These are phyloP conservation scores for Amphimallon solstitiale DNA, from an alignment of 2,888 invertebrate genomes.

Conservation along the genomic window DNA sequence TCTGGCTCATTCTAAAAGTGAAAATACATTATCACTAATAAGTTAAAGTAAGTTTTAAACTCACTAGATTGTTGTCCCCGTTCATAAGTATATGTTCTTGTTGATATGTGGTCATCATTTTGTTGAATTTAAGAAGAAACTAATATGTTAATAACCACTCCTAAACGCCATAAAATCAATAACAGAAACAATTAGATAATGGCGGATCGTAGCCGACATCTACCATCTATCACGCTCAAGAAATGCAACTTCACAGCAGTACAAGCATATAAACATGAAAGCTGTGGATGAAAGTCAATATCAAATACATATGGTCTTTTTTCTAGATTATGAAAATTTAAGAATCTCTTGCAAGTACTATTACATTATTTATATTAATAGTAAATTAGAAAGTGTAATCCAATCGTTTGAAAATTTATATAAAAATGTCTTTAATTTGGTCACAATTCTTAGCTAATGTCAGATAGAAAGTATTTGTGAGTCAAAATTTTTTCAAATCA, in stretches of 20 bases:
- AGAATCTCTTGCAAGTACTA: too few species aligned
- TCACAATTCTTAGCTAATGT: too few species aligned
- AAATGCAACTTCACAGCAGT: background rate
- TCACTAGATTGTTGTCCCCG: conserved; percentile 43
- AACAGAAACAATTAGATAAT: conserved; percentile 11
- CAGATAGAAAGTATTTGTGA: too few species aligned
- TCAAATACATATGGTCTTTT: too few species aligned
- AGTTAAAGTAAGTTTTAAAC: background rate
- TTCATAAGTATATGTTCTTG: conserved; percentile 54
- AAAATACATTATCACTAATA: conserved; percentile 2
- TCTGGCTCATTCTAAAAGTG: conserved; percentile 35
- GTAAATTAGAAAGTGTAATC: too few species aligned
- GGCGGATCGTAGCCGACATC: background rate
- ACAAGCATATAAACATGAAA: background rate
- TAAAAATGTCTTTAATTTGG: too few species aligned
- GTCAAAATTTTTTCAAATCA: too few species aligned
- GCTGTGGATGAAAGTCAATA: too few species aligned
- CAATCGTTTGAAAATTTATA: too few species aligned
- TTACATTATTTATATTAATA: too few species aligned
- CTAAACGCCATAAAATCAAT: conserved; percentile 24
- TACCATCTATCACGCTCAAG: background rate
- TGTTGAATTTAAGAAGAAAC: conserved; percentile 42
- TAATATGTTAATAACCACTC: conserved; percentile 22
- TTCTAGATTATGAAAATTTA: too few species aligned
- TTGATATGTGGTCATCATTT: conserved; percentile 59